Base-by-base conservation (phyloP, 2,797 vertebrate species). In the Characodon lateralis region DNA sequence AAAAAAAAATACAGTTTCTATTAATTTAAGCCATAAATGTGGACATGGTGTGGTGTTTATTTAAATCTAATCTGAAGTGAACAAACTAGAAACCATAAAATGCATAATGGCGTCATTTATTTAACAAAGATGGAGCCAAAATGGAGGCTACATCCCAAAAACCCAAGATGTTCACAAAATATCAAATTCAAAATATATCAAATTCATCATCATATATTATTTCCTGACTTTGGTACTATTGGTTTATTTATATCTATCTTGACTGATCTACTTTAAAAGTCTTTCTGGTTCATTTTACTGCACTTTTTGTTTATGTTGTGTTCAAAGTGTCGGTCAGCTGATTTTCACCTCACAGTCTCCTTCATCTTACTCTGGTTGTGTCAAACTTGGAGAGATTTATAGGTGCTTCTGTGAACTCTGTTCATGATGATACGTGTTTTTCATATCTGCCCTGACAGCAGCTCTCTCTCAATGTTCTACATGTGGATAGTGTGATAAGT, bases 331-430 rank as follows among this genome's bases (percentile, higher is more conserved):
- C 16, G 43, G 13, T 71, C 46, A 51, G 69, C 46, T 20, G 69
- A 51, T 48, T 65, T n/a, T 59, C n/a, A 3, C 50, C 2, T 3
- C 50, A 46, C 16, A 6, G 39, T 48, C 65, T 58, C 0, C 6
- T 79, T 77, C 63, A 20, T 71, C 46, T 65, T 77, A 35, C 63
- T 39, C 68, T 35, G n/a, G 2, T 71, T 71, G 50, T 22, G 63
- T 66, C 63, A 24, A 66, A 24, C 20, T 2, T 66, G 35, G 63
- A 66, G 63, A 56, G 76, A 78, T 71, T 65, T 70, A 82, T 71
- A 24, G 56, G 41, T 39, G 31, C 41, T 70, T 43, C 48, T 28
- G 24, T 73, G 74, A 73, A 56, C 24, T 53, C 70, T 65, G 24
- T 79, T 76, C 72, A 43, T 35, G 53, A 10, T 14, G 0, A 75